Evolutionary conservation across 2,888 invertebrate genomes (phyloP), one percentile per base, ranked within the genome.

Genomic region (Epirrita christyi): DNA sequence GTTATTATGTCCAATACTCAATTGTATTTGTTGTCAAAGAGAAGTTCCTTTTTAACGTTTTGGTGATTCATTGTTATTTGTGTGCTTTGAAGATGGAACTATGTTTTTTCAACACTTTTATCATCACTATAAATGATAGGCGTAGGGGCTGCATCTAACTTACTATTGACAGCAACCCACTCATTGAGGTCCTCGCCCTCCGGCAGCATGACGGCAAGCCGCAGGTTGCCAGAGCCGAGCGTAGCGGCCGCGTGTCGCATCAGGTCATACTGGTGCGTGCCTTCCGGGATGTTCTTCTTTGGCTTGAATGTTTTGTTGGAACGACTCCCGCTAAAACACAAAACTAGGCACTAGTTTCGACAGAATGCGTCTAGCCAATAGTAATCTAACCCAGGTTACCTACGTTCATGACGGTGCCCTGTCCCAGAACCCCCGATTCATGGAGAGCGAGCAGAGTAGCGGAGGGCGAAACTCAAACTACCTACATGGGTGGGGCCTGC

Each of bases 241-340:
- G 99, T 99, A 57, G 98, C 98, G 1, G 98, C 98, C n/a, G 98
- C 98, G 93, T 98, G 98, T 92, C 98, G 97, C 98, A 99, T 98
- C 85, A 99, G 93, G 89, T 99, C 99, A 95, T 98, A 98, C 86
- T 99, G 99, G 93, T 98, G 98, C 41, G 98, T 98, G 59, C 98
- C 98, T 88, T 99, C 99, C 0, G 98, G 98, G 78, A 99, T 99
- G 90, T 99, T 98, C 90, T 99, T 99, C 93, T 99, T 99, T 65
- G 99, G 99, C 87, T 99, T 99, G 86, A 99, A 99, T 52, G 99
- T 99, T 93, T 98, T 98, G 73, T 97, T 98, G 64, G 97, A 97
- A 81, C 98, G 95, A 88, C 96, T 96, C 82, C 97, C 96, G 88
- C 96, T 96, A 78, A n/a, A 74, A 82, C 48, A 66, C 10, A 32